Conservation (phyloP, 2,797 vertebrate species). For the Sandelia bainsii region DNA sequence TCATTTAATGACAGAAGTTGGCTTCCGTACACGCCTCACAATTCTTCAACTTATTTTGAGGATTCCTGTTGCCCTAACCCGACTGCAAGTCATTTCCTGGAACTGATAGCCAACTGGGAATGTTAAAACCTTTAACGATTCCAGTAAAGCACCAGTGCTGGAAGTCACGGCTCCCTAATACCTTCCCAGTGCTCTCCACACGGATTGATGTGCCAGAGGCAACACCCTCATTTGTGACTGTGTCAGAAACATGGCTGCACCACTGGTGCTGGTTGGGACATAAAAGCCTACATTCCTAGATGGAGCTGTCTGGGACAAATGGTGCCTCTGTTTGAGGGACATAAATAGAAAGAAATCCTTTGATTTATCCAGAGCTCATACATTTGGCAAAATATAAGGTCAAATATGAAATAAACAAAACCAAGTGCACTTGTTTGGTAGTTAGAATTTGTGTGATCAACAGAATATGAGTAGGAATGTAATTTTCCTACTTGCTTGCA, state of each 20-base stretch:
- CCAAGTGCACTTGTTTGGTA: conserved; percentile 2
- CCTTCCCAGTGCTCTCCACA: conserved; percentile 47
- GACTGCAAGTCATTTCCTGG: conserved; percentile 55
- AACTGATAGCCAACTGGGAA: conserved; percentile 54
- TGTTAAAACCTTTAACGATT: conserved; percentile 59
- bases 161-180: conserved; percentile 63
- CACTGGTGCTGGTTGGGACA: conserved; percentile 30
- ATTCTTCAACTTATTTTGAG: conserved; percentile 14
- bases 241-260: conserved; percentile 63
- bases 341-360: conserved; percentile 32
- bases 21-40: not conserved
- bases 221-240: conserved; percentile 67
- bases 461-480: not conserved
- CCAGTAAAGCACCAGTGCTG: conserved; percentile 55
- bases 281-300: conserved; percentile 36
- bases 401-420: conserved; percentile 48
- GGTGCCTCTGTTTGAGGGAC: conserved; percentile 30
- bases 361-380: conserved; percentile 32
- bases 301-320: conserved; percentile 45
- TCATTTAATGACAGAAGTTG: not conserved
- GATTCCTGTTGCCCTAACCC: conserved; percentile 27
- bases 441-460: conserved; percentile 24
- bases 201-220: conserved; percentile 58
- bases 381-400: conserved; percentile 31
- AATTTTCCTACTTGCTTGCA: not conserved